These are phyloP conservation scores for Halisarca cf. caerulea DNA, from an alignment of 37 sponge, comb jelly and placozoan genomes.

Conservation along the genomic window DNA sequence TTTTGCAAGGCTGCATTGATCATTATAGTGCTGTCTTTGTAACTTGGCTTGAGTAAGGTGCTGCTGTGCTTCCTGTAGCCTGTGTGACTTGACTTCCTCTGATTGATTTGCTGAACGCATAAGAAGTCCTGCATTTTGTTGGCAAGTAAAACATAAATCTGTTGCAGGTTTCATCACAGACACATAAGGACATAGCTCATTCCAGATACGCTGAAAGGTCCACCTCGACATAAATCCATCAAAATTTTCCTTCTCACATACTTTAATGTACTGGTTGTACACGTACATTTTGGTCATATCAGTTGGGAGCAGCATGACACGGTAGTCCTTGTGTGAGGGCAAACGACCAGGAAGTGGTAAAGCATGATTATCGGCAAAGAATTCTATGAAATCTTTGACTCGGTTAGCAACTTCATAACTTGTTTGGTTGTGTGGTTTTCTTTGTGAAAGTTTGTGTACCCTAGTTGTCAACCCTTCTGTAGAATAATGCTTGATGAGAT, in stretches of 20 bases:
- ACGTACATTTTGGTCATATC: slow-evolving; percentile 27
- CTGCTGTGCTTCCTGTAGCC: slow-evolving; percentile 5
- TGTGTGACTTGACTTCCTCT: slow-evolving; percentile 19
- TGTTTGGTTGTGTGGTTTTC: slow-evolving; percentile 35
- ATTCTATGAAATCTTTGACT: slow-evolving; percentile 7
- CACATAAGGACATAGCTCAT: background rate
- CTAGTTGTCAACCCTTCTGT: background rate
- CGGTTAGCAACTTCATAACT: background rate
- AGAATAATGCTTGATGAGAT: slow-evolving; percentile 4
- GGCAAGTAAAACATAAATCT: slow-evolving; percentile 4
- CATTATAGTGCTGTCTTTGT: too few species aligned
- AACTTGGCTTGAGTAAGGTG: slow-evolving; percentile 18
- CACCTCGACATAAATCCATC: too few species aligned
- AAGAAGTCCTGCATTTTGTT: background rate
- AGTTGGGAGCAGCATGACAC: slow-evolving; percentile 28
- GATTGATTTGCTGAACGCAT: slow-evolving; percentile 32
- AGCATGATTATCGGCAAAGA: slow-evolving; percentile 14
- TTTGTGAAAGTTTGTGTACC: slow-evolving; percentile 6
- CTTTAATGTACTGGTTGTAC: too few species aligned
- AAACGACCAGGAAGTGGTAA: slow-evolving; percentile 23
- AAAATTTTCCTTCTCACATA: too few species aligned
- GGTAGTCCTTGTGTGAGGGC: slow-evolving; percentile 6
- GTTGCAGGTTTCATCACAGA: background rate
- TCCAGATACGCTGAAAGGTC: background rate
- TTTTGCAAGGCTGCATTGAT: background rate